phyloP scores from a whole-genome alignment of 1,140 invertebrate genomes.

The Vollenhovia emeryi region DNA sequence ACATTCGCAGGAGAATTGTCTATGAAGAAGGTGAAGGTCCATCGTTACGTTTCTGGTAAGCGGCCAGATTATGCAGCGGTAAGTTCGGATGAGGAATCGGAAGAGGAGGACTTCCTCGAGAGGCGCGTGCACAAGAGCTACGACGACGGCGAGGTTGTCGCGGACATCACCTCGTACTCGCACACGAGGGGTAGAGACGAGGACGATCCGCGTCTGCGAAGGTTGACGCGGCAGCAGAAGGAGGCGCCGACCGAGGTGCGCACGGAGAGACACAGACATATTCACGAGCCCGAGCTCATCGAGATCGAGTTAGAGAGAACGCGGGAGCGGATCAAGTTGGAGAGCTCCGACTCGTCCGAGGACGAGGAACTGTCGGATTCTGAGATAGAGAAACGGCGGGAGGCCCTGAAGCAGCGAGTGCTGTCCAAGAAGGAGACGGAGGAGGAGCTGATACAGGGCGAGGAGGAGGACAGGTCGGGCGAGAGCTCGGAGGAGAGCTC shows the following conservation, averaged over 20 bases:
- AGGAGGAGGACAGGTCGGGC: slow-evolving; percentile 92
- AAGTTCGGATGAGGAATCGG: slow-evolving; percentile 93
- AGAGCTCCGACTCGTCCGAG: slow-evolving; percentile 87
- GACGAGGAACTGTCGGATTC: slow-evolving; percentile 91
- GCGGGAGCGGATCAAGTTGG: slow-evolving; percentile 79
- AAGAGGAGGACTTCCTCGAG: slow-evolving; percentile 94
- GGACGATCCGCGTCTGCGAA: slow-evolving; percentile 92
- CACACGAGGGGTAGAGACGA: slow-evolving; percentile 83
- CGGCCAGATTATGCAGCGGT: slow-evolving; percentile 96
- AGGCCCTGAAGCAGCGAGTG: slow-evolving; percentile 89
- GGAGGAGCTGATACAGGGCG: slow-evolving; percentile 87
- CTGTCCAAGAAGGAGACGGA: slow-evolving; percentile 89
- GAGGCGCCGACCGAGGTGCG: slow-evolving; percentile 87
- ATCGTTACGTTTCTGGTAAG: slow-evolving; percentile 96
- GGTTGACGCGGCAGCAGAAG: slow-evolving; percentile 86
- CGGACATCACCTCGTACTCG: slow-evolving; percentile 65
- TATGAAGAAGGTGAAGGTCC: slow-evolving; percentile 98
- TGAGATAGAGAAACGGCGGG: slow-evolving; percentile 93
- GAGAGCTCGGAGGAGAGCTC: slow-evolving; percentile 92
- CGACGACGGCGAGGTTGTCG: slow-evolving; percentile 64
- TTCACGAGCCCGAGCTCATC: slow-evolving; percentile 91
- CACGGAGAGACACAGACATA: slow-evolving; percentile 86
- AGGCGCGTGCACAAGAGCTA: slow-evolving; percentile 80
- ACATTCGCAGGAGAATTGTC: slow-evolving; percentile 92
- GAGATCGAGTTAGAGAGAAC: slow-evolving; percentile 86